These are phyloP conservation scores for Drosophila pseudoobscura DNA, from an alignment of 1,140 invertebrate species.

Conservation along the genomic window DNA sequence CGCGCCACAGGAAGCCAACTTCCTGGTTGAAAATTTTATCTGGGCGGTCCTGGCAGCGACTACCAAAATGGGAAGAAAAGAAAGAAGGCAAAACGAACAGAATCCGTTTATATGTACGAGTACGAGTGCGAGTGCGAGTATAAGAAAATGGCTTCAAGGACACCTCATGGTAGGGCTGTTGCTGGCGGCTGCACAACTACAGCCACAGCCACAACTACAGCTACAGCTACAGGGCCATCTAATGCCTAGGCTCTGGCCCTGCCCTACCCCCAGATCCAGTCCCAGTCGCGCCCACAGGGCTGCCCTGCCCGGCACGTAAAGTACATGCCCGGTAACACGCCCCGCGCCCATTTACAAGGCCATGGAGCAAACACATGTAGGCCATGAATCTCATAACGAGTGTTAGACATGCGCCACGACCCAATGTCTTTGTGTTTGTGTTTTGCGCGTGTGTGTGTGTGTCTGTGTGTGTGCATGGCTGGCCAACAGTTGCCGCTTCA, in stretches of 20 bases:
- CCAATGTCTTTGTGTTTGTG: neutral
- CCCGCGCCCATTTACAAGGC: slow-evolving; percentile 75
- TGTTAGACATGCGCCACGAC: slow-evolving; percentile 75
- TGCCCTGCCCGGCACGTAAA: slow-evolving; percentile 61
- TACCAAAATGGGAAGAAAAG: slow-evolving; percentile 34
- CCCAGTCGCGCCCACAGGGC: slow-evolving; percentile 44
- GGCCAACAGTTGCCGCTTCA: slow-evolving; percentile 66
- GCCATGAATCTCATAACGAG: slow-evolving; percentile 80
- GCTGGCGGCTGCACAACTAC: slow-evolving; percentile 58
- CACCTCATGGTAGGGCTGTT: slow-evolving; percentile 38
- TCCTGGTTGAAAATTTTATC: slow-evolving; percentile 79
- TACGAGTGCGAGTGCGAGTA: slow-evolving; percentile 33
- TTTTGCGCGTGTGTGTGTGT: slow-evolving; percentile 7
- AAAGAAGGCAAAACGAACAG: slow-evolving; percentile 23
- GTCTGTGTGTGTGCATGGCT: slow-evolving; percentile 25
- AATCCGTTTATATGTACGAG: slow-evolving; percentile 77
- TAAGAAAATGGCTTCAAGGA: slow-evolving; percentile 80
- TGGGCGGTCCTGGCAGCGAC: slow-evolving; percentile 51
- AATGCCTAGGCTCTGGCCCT: slow-evolving; percentile 13
- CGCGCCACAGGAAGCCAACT: slow-evolving; percentile 67
- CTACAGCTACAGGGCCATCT: slow-evolving; percentile 6
- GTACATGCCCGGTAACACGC: slow-evolving; percentile 60
- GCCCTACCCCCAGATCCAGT: slow-evolving; percentile 13
- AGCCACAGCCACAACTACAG: slow-evolving; percentile 4
- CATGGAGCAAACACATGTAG: slow-evolving; percentile 79